These are phyloP conservation scores for Pipistrellus nathusii DNA, from an alignment of 2,797 vertebrate species.

Conservation along the genomic window DNA sequence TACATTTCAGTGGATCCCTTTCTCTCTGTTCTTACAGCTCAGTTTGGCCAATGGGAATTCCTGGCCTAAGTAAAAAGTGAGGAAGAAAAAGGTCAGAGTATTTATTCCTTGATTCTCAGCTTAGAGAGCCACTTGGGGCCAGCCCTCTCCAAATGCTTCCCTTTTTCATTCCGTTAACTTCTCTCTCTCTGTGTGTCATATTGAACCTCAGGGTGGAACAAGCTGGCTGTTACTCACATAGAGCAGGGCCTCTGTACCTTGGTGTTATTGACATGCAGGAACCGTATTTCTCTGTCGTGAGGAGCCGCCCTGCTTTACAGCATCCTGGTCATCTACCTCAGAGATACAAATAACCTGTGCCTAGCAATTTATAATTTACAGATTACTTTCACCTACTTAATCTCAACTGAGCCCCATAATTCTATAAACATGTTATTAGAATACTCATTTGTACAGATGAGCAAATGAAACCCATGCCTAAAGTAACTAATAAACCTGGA, in stretches of 20 bases:
- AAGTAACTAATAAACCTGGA: neutral
- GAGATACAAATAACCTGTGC: neutral
- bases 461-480: neutral
- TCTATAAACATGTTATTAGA: conserved; percentile 31
- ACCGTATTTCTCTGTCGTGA: neutral
- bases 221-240: neutral
- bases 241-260: neutral
- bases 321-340: neutral
- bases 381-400: conserved; percentile 35
- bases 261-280: neutral
- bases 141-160: neutral
- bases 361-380: conserved; percentile 50
- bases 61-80: neutral
- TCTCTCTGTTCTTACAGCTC: neutral
- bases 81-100: neutral
- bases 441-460: neutral
- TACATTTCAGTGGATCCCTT: neutral
- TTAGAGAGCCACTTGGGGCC: neutral
- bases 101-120: neutral
- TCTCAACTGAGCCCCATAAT: neutral
- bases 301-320: neutral
- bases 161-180: neutral
- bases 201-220: neutral
- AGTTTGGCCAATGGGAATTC: neutral
- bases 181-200: neutral